These are phyloP conservation scores for Macroramphosus scolopax DNA, from an alignment of 2,797 vertebrate species.

Conservation along the genomic window DNA sequence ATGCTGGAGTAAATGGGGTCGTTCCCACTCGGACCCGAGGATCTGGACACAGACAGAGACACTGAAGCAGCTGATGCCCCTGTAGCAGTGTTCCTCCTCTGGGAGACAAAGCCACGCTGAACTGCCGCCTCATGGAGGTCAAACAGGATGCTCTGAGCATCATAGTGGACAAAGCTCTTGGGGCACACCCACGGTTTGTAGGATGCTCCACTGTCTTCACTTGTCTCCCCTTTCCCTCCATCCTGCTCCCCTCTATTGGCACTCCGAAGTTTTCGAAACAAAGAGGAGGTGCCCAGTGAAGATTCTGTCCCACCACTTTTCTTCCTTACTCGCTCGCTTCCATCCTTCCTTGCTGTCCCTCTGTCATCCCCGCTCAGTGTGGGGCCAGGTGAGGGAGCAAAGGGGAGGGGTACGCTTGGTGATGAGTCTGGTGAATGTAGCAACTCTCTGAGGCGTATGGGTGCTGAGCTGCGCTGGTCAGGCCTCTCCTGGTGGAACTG, in stretches of 20 bases:
- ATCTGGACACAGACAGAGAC: constrained; percentile 70
- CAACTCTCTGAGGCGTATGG: constrained; percentile 69
- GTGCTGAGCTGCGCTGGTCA: constrained; percentile 68
- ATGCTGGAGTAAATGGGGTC: constrained; percentile 83
- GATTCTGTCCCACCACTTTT: constrained; percentile 80
- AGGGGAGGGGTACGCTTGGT: constrained; percentile 22
- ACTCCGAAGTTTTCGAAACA: constrained; percentile 87
- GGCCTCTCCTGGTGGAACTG: constrained; percentile 85
- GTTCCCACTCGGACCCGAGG: constrained; percentile 60
- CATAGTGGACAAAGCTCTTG: constrained; percentile 89
- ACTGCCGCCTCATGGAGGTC: constrained; percentile 84
- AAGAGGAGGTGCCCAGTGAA: constrained; percentile 83
- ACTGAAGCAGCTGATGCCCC: constrained; percentile 89
- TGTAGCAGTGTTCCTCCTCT: constrained; percentile 88
- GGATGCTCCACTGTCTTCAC: constrained; percentile 66
- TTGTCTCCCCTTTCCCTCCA: constrained; percentile 61
- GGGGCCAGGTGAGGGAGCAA: constrained; percentile 56
- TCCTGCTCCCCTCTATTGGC: constrained; percentile 78
- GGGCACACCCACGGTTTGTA: constrained; percentile 83
- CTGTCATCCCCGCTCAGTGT: constrained; percentile 55
- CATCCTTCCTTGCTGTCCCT: constrained; percentile 57
- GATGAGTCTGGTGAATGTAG: constrained; percentile 64
- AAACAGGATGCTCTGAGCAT: constrained; percentile 90
- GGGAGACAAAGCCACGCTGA: constrained; percentile 75
- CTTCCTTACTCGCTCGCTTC: constrained; percentile 78